phyloP scores from a whole-genome alignment of 2,113 vertebrate genomes.

The Microtus ochrogaster region DNA sequence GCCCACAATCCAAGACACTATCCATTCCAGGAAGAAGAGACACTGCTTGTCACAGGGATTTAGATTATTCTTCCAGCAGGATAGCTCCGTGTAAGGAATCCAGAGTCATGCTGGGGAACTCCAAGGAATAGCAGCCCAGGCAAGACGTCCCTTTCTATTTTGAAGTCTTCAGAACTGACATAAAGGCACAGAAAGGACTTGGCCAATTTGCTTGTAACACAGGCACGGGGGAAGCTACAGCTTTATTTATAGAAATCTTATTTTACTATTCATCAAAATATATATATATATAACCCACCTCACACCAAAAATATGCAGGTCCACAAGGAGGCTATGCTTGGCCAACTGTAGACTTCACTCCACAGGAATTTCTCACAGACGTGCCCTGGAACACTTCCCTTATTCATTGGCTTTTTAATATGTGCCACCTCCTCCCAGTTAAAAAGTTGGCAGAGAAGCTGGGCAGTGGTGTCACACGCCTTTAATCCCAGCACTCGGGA shows the following conservation, averaged over 20 bases:
- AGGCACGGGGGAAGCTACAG: conserved; percentile 80
- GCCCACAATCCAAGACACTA: too few relatives aligned
- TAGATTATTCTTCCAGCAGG: rapidly evolving
- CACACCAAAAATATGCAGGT: conserved; percentile 81
- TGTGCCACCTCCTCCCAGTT: background rate
- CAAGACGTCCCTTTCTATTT: background rate
- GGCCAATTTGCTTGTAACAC: conserved; percentile 79
- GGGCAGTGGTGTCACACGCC: background rate
- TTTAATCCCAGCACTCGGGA: background rate
- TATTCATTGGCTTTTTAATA: conserved; percentile 46
- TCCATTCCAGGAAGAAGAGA: background rate
- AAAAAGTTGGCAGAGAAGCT: background rate
- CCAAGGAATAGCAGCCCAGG: rapidly evolving
- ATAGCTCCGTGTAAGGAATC: rapidly evolving
- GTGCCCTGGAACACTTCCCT: conserved; percentile 47
- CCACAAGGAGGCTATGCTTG: conserved; percentile 80
- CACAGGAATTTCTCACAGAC: conserved; percentile 76
- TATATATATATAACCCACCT: conserved; percentile 79
- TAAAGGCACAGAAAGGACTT: conserved; percentile 46
- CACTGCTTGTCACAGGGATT: background rate
- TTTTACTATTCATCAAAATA: conserved; percentile 85
- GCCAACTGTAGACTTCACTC: conserved; percentile 76
- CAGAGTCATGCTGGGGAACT: background rate
- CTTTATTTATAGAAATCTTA: conserved; percentile 87
- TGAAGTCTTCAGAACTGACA: conserved; percentile 60